Base-by-base conservation (phyloP, 2,113 vertebrate species). In the Oreamnos americanus region DNA sequence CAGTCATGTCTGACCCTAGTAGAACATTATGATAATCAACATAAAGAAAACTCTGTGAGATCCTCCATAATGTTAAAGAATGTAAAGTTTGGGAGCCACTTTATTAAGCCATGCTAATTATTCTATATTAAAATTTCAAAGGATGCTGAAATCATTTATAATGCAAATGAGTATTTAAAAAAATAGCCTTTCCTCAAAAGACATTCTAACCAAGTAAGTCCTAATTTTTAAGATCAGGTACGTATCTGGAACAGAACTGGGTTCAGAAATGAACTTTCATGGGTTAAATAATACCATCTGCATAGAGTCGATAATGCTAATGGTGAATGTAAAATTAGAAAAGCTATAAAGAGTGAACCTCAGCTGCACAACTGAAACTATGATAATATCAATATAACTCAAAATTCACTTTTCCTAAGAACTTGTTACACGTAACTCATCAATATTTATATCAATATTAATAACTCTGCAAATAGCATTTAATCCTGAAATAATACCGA, bases 201-300 rank as follows among this genome's bases (percentile, higher is more conserved):
- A 91, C 43, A 51, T 79, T 84, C 67, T 95, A 94, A 92, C 5
- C 55, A 98, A 98, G 47, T 83, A 98, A 71, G 11, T 87, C 57
- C 43, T 94, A 87, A 15, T 88, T 58, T 17, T 64, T 96, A 51
- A 93, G 8, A 89, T 83, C 15, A 62, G 71, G 0, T 0, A 90
- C 6, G 57, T 96, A 74, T 71, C 60, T 94, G 33, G 76, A 95
- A 97, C 39, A 91, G 71, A 39, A 39, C 39, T 39, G 90, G 57
- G 81, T 98, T 84, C 76, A 97, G 51, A 97, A 98, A 97, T 74
- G 4, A 96, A 49, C 87, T 97, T 93, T 62, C 76, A 97, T 78
- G 83, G 57, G 33, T 96, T 97, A 98, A 87, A 55, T 84, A 79
- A 95, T 1, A 45, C 36, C 71, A 95, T 84, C 83, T 91, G 23